Base-by-base conservation (phyloP, 2,797 vertebrate genomes). In the Molossus alvarezi region DNA sequence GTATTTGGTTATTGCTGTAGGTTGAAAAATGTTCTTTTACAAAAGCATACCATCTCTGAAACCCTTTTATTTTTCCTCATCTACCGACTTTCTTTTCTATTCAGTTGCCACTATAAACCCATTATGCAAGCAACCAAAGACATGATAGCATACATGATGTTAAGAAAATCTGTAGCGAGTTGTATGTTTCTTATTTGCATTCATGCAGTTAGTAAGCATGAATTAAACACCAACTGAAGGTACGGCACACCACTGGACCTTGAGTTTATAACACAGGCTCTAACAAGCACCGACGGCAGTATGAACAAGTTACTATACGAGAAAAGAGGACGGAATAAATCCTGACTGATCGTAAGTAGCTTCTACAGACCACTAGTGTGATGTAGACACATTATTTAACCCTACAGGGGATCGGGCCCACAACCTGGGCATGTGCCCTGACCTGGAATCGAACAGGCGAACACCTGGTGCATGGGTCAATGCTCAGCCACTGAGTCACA, bases 111-210 rank as follows among this genome's bases (percentile, higher is more conserved):
- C 64, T 85, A 45, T 45, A 73, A 69, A 58, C 20, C 41, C 79
- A 41, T 71, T 67, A 88, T 83, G 25, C 11, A 87, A 45, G 41
- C 58, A 67, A 69, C 51, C 53, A 21, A 84, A 80, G 51, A 80
- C 29, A 51, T 0, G 14, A 67, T 53, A 81, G 60, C 64, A 15
- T 65, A n/a, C 9, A 20, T 14, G n/a, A 27, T 58, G 29, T 80
- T 80, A 86, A 41, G 57, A 17, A 95, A 62, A 67, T 72, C 48
- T 65, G 41, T 64, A 55, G 65, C 83, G 75, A 82, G 12, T 58
- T 95, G 9, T 58, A 37, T 37, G 90, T 96, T 82, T 89, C 71
- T 94, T 85, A 27, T 72, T 72, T 84, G 57, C 58, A 55, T 81
- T 76, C 33, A 88, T 79, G 37, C 23, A 82, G 14, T 86, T 62